phyloP scores from a whole-genome alignment of 2,888 invertebrate species.

The Idaea aversata region DNA sequence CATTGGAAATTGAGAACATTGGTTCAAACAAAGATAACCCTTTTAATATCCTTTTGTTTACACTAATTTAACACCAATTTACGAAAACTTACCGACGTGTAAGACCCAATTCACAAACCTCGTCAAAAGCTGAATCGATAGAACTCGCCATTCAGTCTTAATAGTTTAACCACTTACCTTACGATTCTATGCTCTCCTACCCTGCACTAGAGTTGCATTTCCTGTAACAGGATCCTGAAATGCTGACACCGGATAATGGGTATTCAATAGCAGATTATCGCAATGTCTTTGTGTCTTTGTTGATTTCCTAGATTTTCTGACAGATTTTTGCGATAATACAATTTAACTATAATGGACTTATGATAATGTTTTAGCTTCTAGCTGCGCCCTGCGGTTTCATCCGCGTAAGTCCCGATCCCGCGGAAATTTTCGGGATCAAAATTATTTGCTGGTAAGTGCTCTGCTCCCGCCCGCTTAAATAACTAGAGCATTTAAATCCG shows the following conservation, averaged over 20 bases:
- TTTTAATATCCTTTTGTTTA: neutral
- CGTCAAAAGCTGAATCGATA: slow-evolving; percentile 29
- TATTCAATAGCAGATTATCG: slow-evolving; percentile 35
- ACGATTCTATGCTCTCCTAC: neutral
- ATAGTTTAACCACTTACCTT: slow-evolving; percentile 6
- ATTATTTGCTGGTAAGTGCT: no score
- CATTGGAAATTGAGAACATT: no score
- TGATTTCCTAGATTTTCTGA: slow-evolving; percentile 32
- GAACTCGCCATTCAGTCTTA: slow-evolving; percentile 19
- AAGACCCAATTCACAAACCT: slow-evolving; percentile 20
- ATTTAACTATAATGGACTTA: neutral
- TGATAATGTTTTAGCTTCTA: neutral
- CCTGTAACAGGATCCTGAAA: slow-evolving; percentile 15
- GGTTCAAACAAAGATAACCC: no score
- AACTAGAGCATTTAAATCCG: no score
- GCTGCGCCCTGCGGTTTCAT: neutral
- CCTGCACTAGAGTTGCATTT: slow-evolving; percentile 5
- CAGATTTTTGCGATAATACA: slow-evolving; percentile 16
- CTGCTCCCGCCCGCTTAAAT: no score
- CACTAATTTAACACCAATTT: slow-evolving; percentile 3
- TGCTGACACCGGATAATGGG: slow-evolving; percentile 39
- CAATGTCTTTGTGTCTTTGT: slow-evolving; percentile 38
- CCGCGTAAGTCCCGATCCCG: no score
- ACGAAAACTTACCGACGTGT: slow-evolving; percentile 3
- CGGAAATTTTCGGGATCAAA: no score